phyloP scores from a whole-genome alignment of 2,888 invertebrate species.

The Griposia aprilina region DNA sequence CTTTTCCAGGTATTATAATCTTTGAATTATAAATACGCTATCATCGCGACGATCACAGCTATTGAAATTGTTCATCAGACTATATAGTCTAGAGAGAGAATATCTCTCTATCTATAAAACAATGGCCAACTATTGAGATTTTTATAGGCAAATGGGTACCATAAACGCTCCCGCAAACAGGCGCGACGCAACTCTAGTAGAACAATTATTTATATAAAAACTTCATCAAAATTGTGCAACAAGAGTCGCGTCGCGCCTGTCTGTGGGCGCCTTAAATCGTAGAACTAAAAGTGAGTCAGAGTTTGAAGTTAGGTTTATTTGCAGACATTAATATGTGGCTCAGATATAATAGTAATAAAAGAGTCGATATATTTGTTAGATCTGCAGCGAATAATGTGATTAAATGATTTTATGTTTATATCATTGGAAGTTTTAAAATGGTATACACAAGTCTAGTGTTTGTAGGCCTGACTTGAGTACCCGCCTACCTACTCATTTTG shows the following conservation, averaged over 20 bases:
- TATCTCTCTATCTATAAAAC: background rate
- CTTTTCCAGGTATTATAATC: background rate
- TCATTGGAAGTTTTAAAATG: slow-evolving; percentile 8
- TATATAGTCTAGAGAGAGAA: too few relatives aligned
- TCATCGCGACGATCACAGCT: background rate
- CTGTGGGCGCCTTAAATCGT: slow-evolving; percentile 8
- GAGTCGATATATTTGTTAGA: slow-evolving; percentile 39
- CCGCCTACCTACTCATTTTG: background rate
- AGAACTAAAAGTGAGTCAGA: slow-evolving; percentile 23
- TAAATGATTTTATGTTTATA: slow-evolving; percentile 35
- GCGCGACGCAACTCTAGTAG: too few relatives aligned
- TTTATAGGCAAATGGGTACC: slow-evolving; percentile 3
- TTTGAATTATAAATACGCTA: background rate
- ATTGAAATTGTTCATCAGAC: background rate
- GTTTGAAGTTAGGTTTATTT: slow-evolving; percentile 45
- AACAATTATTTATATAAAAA: too few relatives aligned
- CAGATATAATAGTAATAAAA: slow-evolving; percentile 50
- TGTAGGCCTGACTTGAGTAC: background rate
- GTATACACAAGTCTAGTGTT: background rate
- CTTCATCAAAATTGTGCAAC: too few relatives aligned
- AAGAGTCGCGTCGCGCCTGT: too few relatives aligned
- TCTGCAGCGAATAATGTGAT: slow-evolving; percentile 23
- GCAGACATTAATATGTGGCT: slow-evolving; percentile 32
- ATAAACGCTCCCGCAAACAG: background rate
- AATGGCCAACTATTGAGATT: background rate